Evolutionary conservation across 2,888 invertebrate genomes (phyloP), one percentile per base, ranked within the genome.

Genomic region (Sminthurides aquaticus): DNA sequence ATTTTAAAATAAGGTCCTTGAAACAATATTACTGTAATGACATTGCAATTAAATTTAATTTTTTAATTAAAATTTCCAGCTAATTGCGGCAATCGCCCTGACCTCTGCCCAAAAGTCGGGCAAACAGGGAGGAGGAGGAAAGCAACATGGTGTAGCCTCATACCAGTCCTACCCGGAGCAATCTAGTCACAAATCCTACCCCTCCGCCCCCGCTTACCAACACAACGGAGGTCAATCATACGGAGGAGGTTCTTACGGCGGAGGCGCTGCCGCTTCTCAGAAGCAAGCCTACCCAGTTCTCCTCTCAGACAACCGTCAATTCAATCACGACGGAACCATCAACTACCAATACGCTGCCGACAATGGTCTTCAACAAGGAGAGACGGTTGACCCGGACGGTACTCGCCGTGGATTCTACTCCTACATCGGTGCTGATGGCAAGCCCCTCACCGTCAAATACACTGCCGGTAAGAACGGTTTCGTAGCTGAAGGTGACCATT

Each of bases 281-380:
- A 71, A 70, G 55, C 67, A 66, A 43, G 54, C 29, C 24, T 74
- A 71, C 62, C 69, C 72, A 8, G 68, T 65, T 20, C 62, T 86
- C 29, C 69, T 86, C 49, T 82, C 82, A 56, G 86, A 86, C 79
- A 85, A 84, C 69, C 85, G 86, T 75, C 83, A 85, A 0, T 77
- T 86, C 15, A 82, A 83, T 58, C 83, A 85, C 71, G 86, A 86
- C 73, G 86, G 87, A 1, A 83, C 82, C 2, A 87, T 87, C 78
- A 85, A 85, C 64, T 87, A 84, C 74, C 83, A 85, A 60, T 87
- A 86, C 75, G 84, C 86, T 0, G 85, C 86, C 0, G 87, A 87
- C 78, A 86, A 86, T 74, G 52, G 52, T 52, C 78, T 86, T 3
- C 84, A 85, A 0, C 86, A 86, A 5, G 86, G 86, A 0, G 87